phyloP scores from a whole-genome alignment of 2,888 invertebrate species.

The Clusia tigrina region DNA sequence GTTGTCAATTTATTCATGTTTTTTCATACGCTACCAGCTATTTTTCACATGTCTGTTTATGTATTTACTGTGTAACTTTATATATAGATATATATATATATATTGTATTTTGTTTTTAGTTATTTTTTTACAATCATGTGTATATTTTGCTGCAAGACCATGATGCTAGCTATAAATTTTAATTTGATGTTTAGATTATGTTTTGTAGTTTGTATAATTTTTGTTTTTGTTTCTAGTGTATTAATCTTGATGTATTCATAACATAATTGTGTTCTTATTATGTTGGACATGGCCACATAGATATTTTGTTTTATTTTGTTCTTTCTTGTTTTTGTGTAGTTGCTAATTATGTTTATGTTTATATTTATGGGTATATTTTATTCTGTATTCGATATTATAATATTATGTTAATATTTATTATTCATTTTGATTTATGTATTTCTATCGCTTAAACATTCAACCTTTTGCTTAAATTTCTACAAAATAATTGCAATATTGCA shows the following conservation, averaged over 20 bases:
- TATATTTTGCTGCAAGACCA: slow-evolving; percentile 41
- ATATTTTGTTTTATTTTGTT: background rate
- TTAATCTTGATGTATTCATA: slow-evolving; percentile 3
- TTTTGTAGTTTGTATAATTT: slow-evolving; percentile 27
- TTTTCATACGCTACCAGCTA: slow-evolving; percentile 24
- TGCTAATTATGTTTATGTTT: background rate
- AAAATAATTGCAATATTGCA: slow-evolving; percentile 63
- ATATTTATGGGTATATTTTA: background rate
- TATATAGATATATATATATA: slow-evolving; percentile 20
- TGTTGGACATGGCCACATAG: slow-evolving; percentile 6
- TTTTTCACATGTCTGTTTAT: slow-evolving; percentile 31
- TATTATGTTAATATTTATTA: slow-evolving; percentile 18
- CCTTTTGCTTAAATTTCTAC: slow-evolving; percentile 61
- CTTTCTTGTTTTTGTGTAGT: background rate
- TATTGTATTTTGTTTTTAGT: slow-evolving; percentile 40
- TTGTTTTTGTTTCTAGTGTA: background rate
- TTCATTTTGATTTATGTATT: slow-evolving; percentile 22
- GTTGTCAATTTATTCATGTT: slow-evolving; percentile 52
- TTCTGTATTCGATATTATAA: slow-evolving; percentile 20
- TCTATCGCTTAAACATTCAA: slow-evolving; percentile 46
- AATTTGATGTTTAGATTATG: slow-evolving; percentile 40
- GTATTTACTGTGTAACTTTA: slow-evolving; percentile 25
- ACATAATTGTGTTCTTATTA: background rate
- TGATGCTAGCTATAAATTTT: background rate
- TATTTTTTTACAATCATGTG: slow-evolving; percentile 48